Base-by-base conservation (phyloP, 2,888 invertebrate genomes). In the Amphimallon solstitiale region DNA sequence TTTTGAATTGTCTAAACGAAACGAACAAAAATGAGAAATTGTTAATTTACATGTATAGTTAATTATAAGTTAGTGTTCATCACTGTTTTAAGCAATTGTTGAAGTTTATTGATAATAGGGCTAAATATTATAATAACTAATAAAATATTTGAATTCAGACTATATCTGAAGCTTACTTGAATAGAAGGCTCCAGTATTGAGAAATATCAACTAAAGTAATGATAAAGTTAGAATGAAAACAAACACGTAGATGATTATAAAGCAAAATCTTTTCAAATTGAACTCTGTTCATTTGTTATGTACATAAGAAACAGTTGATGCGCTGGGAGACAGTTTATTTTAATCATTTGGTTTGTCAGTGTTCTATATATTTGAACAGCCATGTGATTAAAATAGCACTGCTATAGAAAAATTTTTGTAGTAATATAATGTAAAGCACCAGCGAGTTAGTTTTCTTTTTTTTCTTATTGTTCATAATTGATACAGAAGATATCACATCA, bases 281-380 rank as follows among this genome's bases (percentile, higher is more conserved):
- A 56, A 56, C 56, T n/a, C n/a, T 43, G 23, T 56, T 56, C 56
- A 56, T 56, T 56, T 56, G 56, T 56, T 56, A 56, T 40, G 40
- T 56, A 43, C 21, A 56, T 56, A 38, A 38, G 19, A 56, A 40
- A 56, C 38, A 52, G 52, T 35, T 52, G 21, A 56, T 56, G 5
- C 56, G 56, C 56, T 56, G 56, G 56, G 15, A 43, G 21, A 56
- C 21, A 17, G 14, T 14, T 6, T 14, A 23, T 56, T 56, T 56
- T 56, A 56, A 40, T 56, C 56, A 40, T 23, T 40, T 21, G 12
- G 14, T 40, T 56, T 23, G 40, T 56, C 56, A 3, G 5, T 56
- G 23, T 56, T 56, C 38, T 29, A 23, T 38, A 12, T 15, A 35
- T 51, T 54, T 19, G 14, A 35, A 52, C 38, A 56, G 56, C 40